Conservation (phyloP, 2,888 invertebrate genomes). For the Nomada lathburiana region DNA sequence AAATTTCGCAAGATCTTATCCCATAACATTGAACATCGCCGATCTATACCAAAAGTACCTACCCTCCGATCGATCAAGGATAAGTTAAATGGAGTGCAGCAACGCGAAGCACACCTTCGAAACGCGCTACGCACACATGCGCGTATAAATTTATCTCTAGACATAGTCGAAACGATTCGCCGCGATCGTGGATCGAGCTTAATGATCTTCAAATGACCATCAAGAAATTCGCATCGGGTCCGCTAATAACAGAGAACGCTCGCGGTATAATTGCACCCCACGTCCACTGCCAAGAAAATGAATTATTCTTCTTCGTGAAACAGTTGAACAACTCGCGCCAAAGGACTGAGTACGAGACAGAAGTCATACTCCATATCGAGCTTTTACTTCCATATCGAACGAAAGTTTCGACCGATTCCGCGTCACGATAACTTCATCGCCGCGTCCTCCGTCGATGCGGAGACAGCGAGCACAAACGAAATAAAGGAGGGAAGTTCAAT, state of each 20-base stretch:
- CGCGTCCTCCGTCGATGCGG: no score
- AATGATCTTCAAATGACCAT: slow-evolving; percentile 6
- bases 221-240: not conserved
- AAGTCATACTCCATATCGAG: no score
- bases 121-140: not conserved
- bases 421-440: no score
- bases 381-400: not conserved
- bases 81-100: not conserved
- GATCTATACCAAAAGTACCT: slow-evolving; percentile 40
- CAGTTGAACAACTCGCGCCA: no score
- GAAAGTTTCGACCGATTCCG: not conserved
- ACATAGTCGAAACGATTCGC: no score
- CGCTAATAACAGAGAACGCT: slow-evolving; percentile 3
- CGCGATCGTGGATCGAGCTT: not conserved
- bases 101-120: not conserved
- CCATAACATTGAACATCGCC: slow-evolving; percentile 37
- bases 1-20: slow-evolving; percentile 51
- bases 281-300: not conserved
- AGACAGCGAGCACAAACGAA: not conserved
- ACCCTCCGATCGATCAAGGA: slow-evolving; percentile 1
- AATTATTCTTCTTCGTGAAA: not conserved
- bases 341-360: no score
- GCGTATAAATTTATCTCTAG: not conserved
- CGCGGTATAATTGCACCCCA: not conserved
- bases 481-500: not conserved